Base-by-base conservation (phyloP, 1,140 invertebrate species). In the Dufourea novaeangliae region DNA sequence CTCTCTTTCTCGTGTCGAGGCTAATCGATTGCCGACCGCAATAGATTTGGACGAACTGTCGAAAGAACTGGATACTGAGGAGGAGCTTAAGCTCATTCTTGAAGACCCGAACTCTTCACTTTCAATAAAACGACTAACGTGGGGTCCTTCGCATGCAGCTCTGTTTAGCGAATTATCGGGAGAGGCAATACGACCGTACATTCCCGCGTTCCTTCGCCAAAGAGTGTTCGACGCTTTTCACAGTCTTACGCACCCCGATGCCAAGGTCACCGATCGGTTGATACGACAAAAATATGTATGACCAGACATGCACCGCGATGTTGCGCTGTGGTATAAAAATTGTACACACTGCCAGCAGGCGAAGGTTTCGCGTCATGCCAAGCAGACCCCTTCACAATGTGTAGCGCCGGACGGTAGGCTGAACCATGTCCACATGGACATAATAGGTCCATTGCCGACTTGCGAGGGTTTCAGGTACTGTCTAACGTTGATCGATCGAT, bases 341-440 rank as follows among this genome's bases (percentile, higher is more conserved):
- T 88, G 80, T 54, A 39, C 82, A 1, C n/a, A 22, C 1, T 88
- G 80, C 32, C 82, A 89, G 72, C 39, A 61, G 14, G 66, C 27
- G 1, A 89, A 89, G 54, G 46, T 87, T 12, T 64, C 67, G 0
- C 44, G 79, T 8, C 82, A 88, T 50, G 54, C 41, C 0, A 17
- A 44, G 34, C 14, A 1, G 7, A 44, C 12, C 6, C 68, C 62
- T 0, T 27, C 41, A 5, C 52, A 78, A 20, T 59, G 8, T 22
- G n/a, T n/a, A 4, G 50, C 50, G 1, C 50, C 50, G 4, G 10
- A 52, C 17, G 50, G 50, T 52, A 12, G 50, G 2, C 22, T 52
- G 3, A 20, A 52, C 50, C 50, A 52, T 52, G 22, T 52, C 5
- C 50, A 52, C n/a, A 10, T 52, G 2, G 50, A 52, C 22, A 52